A percentile compares a stretch with the other conserved stretches of the same genome.
Conservation (phyloP, 92 coral and sea anemone genomes). For the Pocillopora meandrina region DNA sequence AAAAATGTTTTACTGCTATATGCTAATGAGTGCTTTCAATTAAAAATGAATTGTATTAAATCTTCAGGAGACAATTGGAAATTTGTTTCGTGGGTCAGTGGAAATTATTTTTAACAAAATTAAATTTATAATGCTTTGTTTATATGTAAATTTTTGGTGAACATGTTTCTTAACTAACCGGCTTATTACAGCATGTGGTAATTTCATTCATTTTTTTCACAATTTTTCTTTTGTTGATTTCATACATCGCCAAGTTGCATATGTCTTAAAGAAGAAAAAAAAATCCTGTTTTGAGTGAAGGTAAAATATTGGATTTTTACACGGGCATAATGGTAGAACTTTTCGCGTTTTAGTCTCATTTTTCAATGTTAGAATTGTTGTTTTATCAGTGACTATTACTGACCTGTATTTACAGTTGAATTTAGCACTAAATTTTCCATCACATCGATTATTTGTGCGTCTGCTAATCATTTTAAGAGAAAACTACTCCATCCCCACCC, state of each 20-base stretch:
- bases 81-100: not conserved
- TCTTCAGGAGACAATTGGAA: not conserved
- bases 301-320: too few relatives aligned
- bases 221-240: not conserved
- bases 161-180: not conserved
- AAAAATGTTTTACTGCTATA: not conserved
- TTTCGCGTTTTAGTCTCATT: too few relatives aligned
- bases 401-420: too few relatives aligned
- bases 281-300: too few relatives aligned
- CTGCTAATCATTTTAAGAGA: too few relatives aligned
- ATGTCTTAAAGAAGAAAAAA: too few relatives aligned
- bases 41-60: slow-evolving; percentile 6
- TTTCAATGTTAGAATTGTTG: too few relatives aligned
- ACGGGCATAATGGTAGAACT: too few relatives aligned
- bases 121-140: slow-evolving; percentile 2
- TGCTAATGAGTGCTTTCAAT: not conserved
- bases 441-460: too few relatives aligned
- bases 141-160: slow-evolving; percentile 24
- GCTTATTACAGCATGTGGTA: not conserved
- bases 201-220: not conserved
- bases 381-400: too few relatives aligned
- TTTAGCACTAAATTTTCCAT: too few relatives aligned
- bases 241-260: not conserved
- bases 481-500: too few relatives aligned
- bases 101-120: not conserved